Conservation (phyloP, 2,797 vertebrate genomes). For the Scarus forsteni region DNA sequence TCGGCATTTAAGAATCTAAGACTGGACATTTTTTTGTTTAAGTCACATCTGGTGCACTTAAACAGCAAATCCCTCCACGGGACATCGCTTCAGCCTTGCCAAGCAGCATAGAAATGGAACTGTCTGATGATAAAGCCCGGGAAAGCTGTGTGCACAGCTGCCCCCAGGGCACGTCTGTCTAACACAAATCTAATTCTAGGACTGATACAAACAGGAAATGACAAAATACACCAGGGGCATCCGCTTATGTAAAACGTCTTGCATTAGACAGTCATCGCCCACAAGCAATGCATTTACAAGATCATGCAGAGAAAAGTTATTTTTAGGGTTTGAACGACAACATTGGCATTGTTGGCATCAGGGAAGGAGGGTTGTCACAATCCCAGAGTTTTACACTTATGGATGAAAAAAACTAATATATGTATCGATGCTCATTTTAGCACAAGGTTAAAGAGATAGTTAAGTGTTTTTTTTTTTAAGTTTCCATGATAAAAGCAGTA, state of each 20-base stretch:
- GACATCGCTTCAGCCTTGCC: constrained; percentile 15
- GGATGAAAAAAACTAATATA: too few relatives aligned
- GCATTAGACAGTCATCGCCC: constrained; percentile 58
- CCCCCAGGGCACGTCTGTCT: constrained; percentile 23
- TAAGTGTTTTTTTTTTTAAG: too few relatives aligned
- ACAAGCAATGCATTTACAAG: constrained; percentile 62
- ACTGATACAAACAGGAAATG: constrained; percentile 37
- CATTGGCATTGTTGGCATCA: constrained; percentile 18
- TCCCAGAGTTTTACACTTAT: too few relatives aligned
- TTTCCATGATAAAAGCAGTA: too few relatives aligned
- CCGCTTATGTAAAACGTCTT: constrained; percentile 66
- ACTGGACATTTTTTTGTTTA: background rate
- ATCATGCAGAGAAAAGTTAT: constrained; percentile 73
- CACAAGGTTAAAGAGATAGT: too few relatives aligned
- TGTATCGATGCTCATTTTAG: too few relatives aligned
- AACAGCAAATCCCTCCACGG: background rate
- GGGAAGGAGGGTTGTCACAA: background rate
- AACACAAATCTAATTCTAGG: constrained; percentile 26
- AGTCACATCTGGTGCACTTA: background rate
- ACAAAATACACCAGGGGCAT: constrained; percentile 51
- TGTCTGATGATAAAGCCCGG: constrained; percentile 17
- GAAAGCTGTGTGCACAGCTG: constrained; percentile 27
- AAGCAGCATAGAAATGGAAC: constrained; percentile 14
- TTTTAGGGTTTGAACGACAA: constrained; percentile 43
- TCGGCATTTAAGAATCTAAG: constrained; percentile 5